Base-by-base conservation (phyloP, 2,113 vertebrate species). In the Pontoporia blainvillei region DNA sequence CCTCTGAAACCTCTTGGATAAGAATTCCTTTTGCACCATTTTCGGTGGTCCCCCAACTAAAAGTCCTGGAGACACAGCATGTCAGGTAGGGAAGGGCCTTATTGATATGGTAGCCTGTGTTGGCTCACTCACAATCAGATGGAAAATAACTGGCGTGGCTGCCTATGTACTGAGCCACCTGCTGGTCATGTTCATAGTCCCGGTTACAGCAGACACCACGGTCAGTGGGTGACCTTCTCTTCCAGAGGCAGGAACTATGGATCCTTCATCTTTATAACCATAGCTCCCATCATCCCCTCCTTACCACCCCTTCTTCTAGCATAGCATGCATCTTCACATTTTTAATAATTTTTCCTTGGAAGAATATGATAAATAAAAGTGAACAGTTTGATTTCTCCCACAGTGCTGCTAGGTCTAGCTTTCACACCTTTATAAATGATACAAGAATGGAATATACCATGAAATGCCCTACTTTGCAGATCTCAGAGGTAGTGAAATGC, bases 61-160 rank as follows among this genome's bases (percentile, higher is more conserved):
- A 49, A 59, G 11, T 15, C 23, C 54, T 34, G 4, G 57, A 46
- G 9, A 29, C 52, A 3, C 5, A 8, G 18, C 7, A 3, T 11
- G 75, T 29, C 5, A 6, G 34, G 9, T 11, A 2, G 2, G 25
- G 39, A 18, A 57, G 11, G 21, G 2, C 29, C 8, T 4, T 86
- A 9, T 3, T 8, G 25, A 29, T 5, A 2, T 6, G 25, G 29
- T 6, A 20, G 8, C 14, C 52, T 5, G 0, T 17, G 1, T 14
- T 59, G 25, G 17, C 39, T 64, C 44, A 31, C 1, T 29, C 41
- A 20, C 27, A 75, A 6, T 57, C 8, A 59, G 12, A 8, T 5
- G 9, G 11, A 11, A 15, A 1, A 17, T 1, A 6, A 2, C 15
- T 41, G 8, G 13, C 3, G 1, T 4, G 0, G 25, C 21, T 21